Evolutionary conservation across 2,888 invertebrate genomes (phyloP).

Genomic region (Branchipolynoe longqiensis): DNA sequence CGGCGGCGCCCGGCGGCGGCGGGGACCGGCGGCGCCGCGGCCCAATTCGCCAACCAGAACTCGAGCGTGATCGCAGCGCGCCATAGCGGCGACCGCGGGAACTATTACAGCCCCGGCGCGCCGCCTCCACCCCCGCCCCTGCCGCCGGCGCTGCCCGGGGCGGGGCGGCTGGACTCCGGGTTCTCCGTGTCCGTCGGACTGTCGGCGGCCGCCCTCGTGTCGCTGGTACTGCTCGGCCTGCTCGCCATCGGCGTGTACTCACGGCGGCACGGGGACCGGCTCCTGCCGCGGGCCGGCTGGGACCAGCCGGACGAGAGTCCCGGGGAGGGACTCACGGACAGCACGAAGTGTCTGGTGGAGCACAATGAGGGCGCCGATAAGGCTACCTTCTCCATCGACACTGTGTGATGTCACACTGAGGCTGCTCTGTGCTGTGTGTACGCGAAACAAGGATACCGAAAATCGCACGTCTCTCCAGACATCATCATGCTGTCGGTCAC

Average conservation of each 20-base stretch:
- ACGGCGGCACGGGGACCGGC: neutral
- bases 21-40: neutral
- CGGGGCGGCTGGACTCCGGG: neutral
- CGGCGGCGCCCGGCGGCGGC: too few relatives aligned
- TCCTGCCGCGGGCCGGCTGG: constrained; percentile 16
- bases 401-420: too few relatives aligned
- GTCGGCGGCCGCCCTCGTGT: constrained; percentile 28
- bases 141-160: neutral
- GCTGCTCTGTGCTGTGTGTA: too few relatives aligned
- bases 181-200: constrained; percentile 22
- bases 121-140: too few relatives aligned
- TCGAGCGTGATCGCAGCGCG: neutral
- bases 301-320: constrained; percentile 26
- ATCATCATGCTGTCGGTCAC: too few relatives aligned
- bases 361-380: constrained; percentile 29
- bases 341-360: constrained; percentile 49
- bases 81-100: neutral
- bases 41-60: neutral
- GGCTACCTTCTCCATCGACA: constrained; percentile 43
- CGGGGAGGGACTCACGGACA: constrained; percentile 38
- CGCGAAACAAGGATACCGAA: too few relatives aligned
- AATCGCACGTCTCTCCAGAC: too few relatives aligned
- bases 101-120: neutral
- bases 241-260: neutral
- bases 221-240: constrained; percentile 9